Base-by-base conservation (phyloP, 2,888 invertebrate species). In the Pardosa pseudoannulata region DNA sequence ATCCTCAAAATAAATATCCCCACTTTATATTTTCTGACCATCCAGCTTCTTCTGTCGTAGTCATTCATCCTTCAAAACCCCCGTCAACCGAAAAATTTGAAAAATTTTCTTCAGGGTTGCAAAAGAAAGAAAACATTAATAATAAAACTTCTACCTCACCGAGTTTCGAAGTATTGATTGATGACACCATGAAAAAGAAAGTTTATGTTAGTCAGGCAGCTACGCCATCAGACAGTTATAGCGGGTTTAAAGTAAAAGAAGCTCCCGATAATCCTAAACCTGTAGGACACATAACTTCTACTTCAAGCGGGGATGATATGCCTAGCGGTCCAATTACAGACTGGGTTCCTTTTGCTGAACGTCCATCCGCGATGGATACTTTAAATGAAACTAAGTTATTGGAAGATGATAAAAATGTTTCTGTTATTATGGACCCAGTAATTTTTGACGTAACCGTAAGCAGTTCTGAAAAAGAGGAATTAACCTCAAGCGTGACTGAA, bases 371-470 rank as follows among this genome's bases (percentile, higher is more conserved):
- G 11, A 29, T 29, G 9, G 64, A 74, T 23, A 73, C 70, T 11
- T 56, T 67, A 31, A 88, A 89, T 23, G 64, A 65, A 19, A 87
- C 82, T 9, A 85, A 73, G 7, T 80, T 86, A n/a, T 36, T 39
- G n/a, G 16, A 28, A 7, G 39, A 70, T 27, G 87, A 50, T 50
- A 56, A 27, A 16, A 79, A 88, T 27, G 88, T 89, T 9, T 74
- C 83, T 9, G 89, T 89, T 9, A 89, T 89, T n/a, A 89, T 88
- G 32, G 88, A 89, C 27, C 89, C 89, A 11, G 79, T 79, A 16
- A 78, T 89, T 56, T 89, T 89, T 74, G 89, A 89, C 79, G 46
- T 89, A 11, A 89, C 89, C 27, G 89, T 89, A 6, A 82, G 83
- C 67, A 83, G 89, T 28, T 87, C 88, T 13, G 56, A 88, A 11